Evolutionary conservation across 2,797 vertebrate species (phyloP), one percentile per base, ranked within the genome.

Genomic region (Craterocephalus amniculus): DNA sequence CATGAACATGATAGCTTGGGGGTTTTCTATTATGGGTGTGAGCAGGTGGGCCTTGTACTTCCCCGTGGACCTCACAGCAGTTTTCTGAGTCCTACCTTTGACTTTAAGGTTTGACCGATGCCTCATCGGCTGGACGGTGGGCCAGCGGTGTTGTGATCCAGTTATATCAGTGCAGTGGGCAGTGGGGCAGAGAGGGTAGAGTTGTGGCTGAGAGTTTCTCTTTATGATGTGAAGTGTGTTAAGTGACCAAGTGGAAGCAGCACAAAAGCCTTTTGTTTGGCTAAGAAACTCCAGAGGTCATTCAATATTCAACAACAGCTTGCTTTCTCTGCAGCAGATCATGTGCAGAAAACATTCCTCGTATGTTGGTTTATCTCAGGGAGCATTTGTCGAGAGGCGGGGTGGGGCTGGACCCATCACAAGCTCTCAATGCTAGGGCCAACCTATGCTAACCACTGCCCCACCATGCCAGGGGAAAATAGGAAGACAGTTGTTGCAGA

Each of bases 11-110:
- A 82, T 84, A 78, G 84, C 80, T 84, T 80, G 77, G 63, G 80
- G 73, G 57, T 80, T 81, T 86, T 91, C 74, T 84, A 88, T 91
- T 90, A 92, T 91, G 71, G 6, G 91, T 90, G 77, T 61, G 48
- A 58, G 75, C 74, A 83, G 83, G 81, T 80, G 83, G 87, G 66
- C 74, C 29, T 62, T 22, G 35, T 20, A 58, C 61, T 57, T 72
- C 81, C 71, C 67, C 48, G 65, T 14, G 6, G 68, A 74, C 70
- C 69, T 80, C 72, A 48, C 74, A 83, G 60, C 79, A 59, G 64
- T 80, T 76, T 72, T 68, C 52, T 57, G 76, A 59, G 82, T 67
- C 60, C 43, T 62, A 70, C 73, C 82, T 78, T 77, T 84, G 77
- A 84, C 87, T 74, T 79, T 70, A 70, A 79, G 83, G 75, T 79